Percentiles rank a stretch among this genome's conserved stretches.
Conservation (phyloP, 1,140 invertebrate genomes). For the Lepidurus packardi region DNA sequence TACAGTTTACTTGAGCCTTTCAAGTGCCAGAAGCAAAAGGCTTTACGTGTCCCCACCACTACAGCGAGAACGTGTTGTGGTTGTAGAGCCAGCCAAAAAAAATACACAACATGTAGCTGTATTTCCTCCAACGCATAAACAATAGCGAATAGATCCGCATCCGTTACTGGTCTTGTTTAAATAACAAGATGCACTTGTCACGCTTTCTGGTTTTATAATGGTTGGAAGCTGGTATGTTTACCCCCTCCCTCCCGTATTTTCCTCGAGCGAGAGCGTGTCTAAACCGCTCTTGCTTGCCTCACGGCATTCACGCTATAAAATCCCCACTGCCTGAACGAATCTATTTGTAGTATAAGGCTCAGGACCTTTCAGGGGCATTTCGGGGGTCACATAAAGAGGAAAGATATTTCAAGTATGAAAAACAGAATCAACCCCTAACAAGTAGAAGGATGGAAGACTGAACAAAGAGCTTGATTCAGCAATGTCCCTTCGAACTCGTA, state of each 20-base stretch:
- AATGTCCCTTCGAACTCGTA: background rate
- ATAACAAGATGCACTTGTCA: background rate
- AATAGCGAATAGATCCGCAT: background rate
- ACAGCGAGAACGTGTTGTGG: background rate
- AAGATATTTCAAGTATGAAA: no score
- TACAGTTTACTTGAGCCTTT: background rate
- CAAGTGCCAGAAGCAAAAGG: slow-evolving; percentile 6
- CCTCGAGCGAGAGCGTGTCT: no score
- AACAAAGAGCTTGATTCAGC: background rate
- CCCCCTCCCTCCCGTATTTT: background rate
- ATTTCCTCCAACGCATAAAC: background rate
- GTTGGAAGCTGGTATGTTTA: background rate
- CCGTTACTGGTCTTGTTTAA: background rate
- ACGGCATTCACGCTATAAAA: no score
- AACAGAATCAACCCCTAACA: no score
- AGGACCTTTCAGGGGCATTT: no score
- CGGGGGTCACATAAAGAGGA: no score
- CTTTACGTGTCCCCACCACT: background rate
- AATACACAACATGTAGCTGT: background rate
- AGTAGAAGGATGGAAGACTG: no score
- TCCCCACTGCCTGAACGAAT: no score
- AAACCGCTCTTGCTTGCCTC: no score
- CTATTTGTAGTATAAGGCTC: no score
- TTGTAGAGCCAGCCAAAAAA: background rate
- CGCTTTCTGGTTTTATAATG: background rate